Evolutionary conservation across 2,113 vertebrate species (phyloP).

Genomic region (Oxyruncus cristatus): DNA sequence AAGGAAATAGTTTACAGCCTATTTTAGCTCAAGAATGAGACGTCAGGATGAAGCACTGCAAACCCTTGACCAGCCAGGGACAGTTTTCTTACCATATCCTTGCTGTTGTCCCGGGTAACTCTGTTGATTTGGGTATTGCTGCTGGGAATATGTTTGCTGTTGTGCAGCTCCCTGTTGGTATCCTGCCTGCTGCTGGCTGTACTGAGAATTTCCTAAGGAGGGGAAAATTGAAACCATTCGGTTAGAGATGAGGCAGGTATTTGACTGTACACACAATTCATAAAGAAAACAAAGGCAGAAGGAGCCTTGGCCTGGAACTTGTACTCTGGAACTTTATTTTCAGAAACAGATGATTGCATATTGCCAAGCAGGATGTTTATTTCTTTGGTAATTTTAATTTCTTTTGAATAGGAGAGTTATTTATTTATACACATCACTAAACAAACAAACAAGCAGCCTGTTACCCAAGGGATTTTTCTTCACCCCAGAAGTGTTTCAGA

Average conservation of each 20-base stretch:
- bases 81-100: conserved; percentile 78
- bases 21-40: not conserved
- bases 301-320: not conserved
- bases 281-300: not conserved
- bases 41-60: fast-evolving
- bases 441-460: not conserved
- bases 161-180: conserved; percentile 90
- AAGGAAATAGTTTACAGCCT: not conserved
- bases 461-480: not conserved
- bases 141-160: conserved; percentile 87
- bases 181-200: conserved; percentile 89
- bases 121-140: conserved; percentile 91
- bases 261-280: not conserved
- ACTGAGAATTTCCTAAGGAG: conserved; percentile 87
- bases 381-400: not conserved
- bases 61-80: not conserved
- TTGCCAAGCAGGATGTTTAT: not conserved
- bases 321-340: not conserved
- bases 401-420: not conserved
- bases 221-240: not conserved
- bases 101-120: conserved; percentile 88
- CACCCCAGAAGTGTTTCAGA: not conserved
- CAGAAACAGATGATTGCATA: not conserved
- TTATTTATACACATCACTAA: not conserved
- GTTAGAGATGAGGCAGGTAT: not conserved